Evolutionary conservation across 1,140 invertebrate genomes (phyloP), one percentile per base, ranked within the genome.

Genomic region (Augochlora pura): DNA sequence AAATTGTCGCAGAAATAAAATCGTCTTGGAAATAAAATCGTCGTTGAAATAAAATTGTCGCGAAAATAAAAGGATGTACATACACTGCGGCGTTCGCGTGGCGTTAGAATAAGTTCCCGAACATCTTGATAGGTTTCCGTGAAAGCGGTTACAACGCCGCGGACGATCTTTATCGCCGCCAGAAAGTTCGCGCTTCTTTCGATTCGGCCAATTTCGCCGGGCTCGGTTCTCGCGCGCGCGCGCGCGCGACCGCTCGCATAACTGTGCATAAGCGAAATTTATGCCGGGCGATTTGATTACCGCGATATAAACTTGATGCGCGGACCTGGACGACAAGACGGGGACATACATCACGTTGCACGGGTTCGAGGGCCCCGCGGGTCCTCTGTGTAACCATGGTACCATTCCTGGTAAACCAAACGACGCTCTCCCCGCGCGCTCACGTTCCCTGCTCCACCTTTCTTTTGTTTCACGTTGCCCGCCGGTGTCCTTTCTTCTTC

Each of bases 211-310:
- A 88, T 86, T 84, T 88, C 70, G 62, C 70, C 60, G 75, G 63
- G 66, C 64, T 80, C 63, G 63, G 49, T 73, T 80, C 64, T 70
- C 63, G 86, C 86, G 86, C n/a, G n/a, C n/a, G n/a, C n/a, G n/a
- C n/a, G n/a, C n/a, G n/a, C n/a, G n/a, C n/a, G n/a, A n/a, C n/a
- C n/a, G n/a, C n/a, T n/a, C n/a, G n/a, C 87, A 90, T 91, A 91
- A 91, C 90, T 91, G 87, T 82, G 88, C 88, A 90, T 88, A 89
- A 83, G 86, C 85, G 76, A 92, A 93, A 92, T 93, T 92, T 93
- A 93, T 92, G 88, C 87, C 88, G 85, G 88, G 80, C 88, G 91
- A 93, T 93, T 93, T 93, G 92, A 93, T 93, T 93, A 92, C 90
- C 89, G 88, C 88, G 92, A 93, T 93, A 93, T 90, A 91, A 92